Evolutionary conservation across 2,797 vertebrate species (phyloP), one percentile per base, ranked within the genome.

Genomic region (Brotula barbata): DNA sequence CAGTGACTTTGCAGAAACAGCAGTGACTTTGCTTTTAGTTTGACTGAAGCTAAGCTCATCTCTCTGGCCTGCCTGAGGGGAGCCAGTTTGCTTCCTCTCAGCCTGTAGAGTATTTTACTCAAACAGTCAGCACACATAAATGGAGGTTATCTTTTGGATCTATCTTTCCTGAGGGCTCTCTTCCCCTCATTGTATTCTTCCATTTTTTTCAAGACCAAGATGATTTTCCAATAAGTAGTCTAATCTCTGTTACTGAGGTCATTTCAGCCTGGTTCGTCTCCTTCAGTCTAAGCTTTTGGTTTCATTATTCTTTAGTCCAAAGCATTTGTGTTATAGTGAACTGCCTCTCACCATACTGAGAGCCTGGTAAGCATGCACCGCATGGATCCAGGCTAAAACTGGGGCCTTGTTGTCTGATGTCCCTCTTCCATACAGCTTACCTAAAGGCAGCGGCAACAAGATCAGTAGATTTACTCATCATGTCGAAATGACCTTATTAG

Each of bases 371-470:
- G 93, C 57, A 64, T 89, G 85, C 57, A 97, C 91, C 0, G 94
- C 92, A 33, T 96, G 91, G 49, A 98, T 93, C 94, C 95, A 98
- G 6, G 94, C 95, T 68, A 98, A 73, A 16, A 98, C 94, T 0
- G 95, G 96, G 15, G 94, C 95, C 81, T 98, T 99, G 86, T 98
- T 95, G 82, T 98, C 95, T 1, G 93, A 95, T 0, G 93, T 80
- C 78, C 96, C 95, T 81, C 94, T 89, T 11, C 94, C 95, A 19
- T 95, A 96, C 3, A 98, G 87, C 37, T 97, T 95, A 64, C 94
- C 97, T 98, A 58, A 17, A 80, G 51, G 58, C 42, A 60, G 41
- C 15, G 25, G 43, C 2, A 49, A 12, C 62, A 41, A 8, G 67
- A 12, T 45, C 10, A 36, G 19, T 34, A 13, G 8, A 9, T 11